phyloP scores from a whole-genome alignment of 92 coral and sea anemone genomes.

The Zoanthus gigantus region DNA sequence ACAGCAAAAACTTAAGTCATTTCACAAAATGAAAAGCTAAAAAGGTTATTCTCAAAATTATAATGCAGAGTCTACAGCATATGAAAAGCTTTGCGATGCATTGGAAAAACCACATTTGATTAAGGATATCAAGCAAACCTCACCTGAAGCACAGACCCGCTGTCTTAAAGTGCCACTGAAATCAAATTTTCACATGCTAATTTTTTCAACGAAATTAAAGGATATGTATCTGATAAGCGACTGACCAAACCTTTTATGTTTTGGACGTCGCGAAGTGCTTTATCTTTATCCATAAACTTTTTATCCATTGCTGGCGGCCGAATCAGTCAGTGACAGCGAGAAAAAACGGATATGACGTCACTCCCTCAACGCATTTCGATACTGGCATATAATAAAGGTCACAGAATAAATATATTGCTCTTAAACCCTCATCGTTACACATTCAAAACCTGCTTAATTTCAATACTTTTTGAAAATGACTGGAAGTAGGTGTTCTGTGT shows the following conservation, averaged over 20 bases:
- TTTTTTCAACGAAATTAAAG: background rate
- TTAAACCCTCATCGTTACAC: background rate
- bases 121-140: conserved; percentile 73
- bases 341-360: conserved; percentile 11
- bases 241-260: background rate
- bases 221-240: background rate
- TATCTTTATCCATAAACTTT: background rate
- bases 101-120: conserved; percentile 52
- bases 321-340: background rate
- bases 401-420: background rate
- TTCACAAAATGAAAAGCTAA: background rate
- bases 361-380: conserved; percentile 25
- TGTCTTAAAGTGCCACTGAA: background rate
- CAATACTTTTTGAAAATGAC: background rate
- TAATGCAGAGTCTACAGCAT: conserved; percentile 68
- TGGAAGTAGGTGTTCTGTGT: conserved; percentile 18
- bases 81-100: conserved; percentile 64
- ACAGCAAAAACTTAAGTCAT: background rate
- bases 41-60: conserved; percentile 1
- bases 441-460: background rate
- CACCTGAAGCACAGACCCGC: conserved; percentile 10
- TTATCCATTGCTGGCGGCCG: background rate
- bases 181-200: background rate
- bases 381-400: background rate
- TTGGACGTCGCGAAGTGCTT: conserved; percentile 2